Conservation (phyloP, 1,140 invertebrate species). For the Ericerus pela region DNA sequence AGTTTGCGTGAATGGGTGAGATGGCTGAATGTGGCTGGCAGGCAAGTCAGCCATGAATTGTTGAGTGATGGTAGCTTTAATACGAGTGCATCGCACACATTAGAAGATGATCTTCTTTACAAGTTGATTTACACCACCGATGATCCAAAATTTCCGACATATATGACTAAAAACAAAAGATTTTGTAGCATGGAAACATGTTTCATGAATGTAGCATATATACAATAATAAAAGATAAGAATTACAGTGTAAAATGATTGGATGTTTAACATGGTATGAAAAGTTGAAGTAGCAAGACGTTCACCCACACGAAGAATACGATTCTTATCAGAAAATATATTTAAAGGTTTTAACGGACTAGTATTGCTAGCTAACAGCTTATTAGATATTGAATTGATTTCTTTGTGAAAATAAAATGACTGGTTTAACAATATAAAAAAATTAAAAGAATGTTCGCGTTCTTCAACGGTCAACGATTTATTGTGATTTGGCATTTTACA, state of each 20-base stretch:
- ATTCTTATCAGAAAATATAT: too few relatives aligned
- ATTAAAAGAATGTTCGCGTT: too few relatives aligned
- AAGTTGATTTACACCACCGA: not conserved
- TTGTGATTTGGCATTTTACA: too few relatives aligned
- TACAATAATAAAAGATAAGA: not conserved
- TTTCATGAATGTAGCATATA: not conserved
- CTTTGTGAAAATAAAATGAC: too few relatives aligned
- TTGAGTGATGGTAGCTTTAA: not conserved
- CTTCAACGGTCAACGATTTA: too few relatives aligned
- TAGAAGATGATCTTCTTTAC: not conserved
- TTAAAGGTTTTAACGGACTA: too few relatives aligned
- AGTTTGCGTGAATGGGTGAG: constrained; percentile 16
- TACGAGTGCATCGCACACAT: not conserved
- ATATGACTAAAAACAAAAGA: not conserved
- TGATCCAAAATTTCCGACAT: not conserved
- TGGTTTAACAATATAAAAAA: too few relatives aligned
- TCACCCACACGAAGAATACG: not conserved
- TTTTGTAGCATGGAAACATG: not conserved
- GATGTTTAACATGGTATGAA: not conserved
- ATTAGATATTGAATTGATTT: too few relatives aligned
- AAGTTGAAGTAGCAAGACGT: not conserved
- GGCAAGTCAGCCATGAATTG: constrained; percentile 21
- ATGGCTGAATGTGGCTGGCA: constrained; percentile 10
- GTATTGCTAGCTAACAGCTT: too few relatives aligned
- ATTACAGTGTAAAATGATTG: not conserved